Evolutionary conservation across 2,888 invertebrate genomes (phyloP).

Genomic region (Reticulitermes lucifugus): DNA sequence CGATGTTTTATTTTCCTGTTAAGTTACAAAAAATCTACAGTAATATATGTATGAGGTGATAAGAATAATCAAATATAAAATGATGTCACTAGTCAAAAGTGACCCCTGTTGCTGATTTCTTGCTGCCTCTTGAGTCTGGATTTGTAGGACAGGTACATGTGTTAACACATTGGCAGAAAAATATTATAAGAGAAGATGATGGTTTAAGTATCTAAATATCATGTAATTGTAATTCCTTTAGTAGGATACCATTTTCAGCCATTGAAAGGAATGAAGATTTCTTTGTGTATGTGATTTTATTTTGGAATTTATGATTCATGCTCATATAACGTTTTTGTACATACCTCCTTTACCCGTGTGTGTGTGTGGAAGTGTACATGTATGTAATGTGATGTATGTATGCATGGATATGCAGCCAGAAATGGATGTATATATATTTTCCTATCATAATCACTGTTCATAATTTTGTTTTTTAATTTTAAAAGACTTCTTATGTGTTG

Average conservation of each 20-base stretch:
- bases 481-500: constrained; percentile 15
- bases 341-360: not conserved
- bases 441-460: constrained; percentile 10
- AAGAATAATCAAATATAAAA: too few relatives aligned
- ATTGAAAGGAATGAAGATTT: not conserved
- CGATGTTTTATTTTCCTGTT: too few relatives aligned
- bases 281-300: not conserved
- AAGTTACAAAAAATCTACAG: too few relatives aligned
- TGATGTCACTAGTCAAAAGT: too few relatives aligned
- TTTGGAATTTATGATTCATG: not conserved
- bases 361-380: too few relatives aligned
- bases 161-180: not conserved
- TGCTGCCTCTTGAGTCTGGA: too few relatives aligned
- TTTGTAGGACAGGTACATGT: too few relatives aligned
- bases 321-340: not conserved
- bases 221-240: not conserved
- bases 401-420: not conserved
- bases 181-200: not conserved
- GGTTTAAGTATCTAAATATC: not conserved
- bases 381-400: too few relatives aligned
- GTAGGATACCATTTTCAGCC: not conserved
- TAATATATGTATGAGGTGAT: too few relatives aligned
- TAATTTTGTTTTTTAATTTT: constrained; percentile 31
- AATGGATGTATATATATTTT: constrained; percentile 27
- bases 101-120: too few relatives aligned